Evolutionary conservation across 2,113 vertebrate genomes (phyloP), one percentile per base, ranked within the genome.

Genomic region (Sinocyclocheilus maitianheensis): DNA sequence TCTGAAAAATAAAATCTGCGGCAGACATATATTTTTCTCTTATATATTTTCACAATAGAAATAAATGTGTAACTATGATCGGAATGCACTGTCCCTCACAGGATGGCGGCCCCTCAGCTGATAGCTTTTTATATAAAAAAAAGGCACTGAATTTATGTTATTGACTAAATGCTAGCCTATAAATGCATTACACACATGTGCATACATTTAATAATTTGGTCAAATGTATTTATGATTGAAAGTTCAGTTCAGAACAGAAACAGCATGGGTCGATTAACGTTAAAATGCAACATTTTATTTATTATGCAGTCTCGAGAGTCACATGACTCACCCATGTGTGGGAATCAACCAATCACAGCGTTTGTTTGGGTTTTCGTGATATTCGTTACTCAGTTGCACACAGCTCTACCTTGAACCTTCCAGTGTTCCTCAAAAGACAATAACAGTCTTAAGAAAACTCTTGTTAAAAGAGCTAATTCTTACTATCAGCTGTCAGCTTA

Each of bases 301-400:
- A 22, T 60, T 9, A 60, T 22, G 18, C 58, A 37, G 14, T 12
- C 40, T 22, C 8, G 43, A 53, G 24, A 34, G 77, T 86, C 84
- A 86, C 78, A 20, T 86, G 84, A 81, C 63, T 20, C 58, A 20
- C 77, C 43, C 84, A 71, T 63, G 24, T 86, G 84, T 69, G 5
- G 8, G 14, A 62, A 26, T 43, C 24, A 81, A 51, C 84, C 84
- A 81, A 86, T 86, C 65, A 30, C 51, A 81, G 48, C 65, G 51
- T 81, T 81, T 86, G 84, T 86, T 86, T 69, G 55, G 51, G 16
- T 9, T 53, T 81, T 58, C n/a, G 18, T 74, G 20, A 43, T 46
- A 43, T 13, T 60, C 51, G 77, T 81, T 86, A 48, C 65, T 30
- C 2, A 12, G 80, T 82, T 69, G 43, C 16, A 12, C 13, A 30